These are phyloP conservation scores for Melanotaenia maccullochi DNA, from an alignment of 2,797 vertebrate genomes.

Conservation along the genomic window DNA sequence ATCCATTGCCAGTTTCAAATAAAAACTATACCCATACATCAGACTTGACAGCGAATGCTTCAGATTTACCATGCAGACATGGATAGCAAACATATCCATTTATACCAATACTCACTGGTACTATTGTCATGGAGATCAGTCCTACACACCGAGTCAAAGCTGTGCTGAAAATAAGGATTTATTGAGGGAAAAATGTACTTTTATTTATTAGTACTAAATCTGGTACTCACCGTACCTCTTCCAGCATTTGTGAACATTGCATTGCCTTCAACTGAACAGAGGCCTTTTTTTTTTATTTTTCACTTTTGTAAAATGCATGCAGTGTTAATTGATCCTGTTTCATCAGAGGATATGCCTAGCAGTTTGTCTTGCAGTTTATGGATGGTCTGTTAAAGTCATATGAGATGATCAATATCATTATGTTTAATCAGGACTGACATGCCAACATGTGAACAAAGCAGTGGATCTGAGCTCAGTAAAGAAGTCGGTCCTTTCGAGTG, in stretches of 20 bases:
- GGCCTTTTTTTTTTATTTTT: background rate
- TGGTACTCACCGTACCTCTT: no score
- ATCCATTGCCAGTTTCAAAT: background rate
- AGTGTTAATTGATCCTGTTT: background rate
- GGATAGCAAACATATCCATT: no score
- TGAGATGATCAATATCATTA: background rate
- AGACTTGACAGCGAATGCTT: background rate
- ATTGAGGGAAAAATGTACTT: background rate
- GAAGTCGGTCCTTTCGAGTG: conserved; percentile 85
- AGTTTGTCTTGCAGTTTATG: background rate
- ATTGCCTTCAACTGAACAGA: background rate
- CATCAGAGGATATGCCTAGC: background rate
- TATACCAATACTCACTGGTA: no score
- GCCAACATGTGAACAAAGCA: conserved; percentile 92
- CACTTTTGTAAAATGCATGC: background rate
- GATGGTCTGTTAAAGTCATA: background rate
- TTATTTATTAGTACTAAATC: background rate
- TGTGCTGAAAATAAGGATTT: background rate
- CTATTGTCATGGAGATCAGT: no score
- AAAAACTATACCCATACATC: background rate
- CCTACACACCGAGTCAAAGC: background rate
- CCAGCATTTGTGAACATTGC: background rate
- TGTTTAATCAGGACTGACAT: conserved; percentile 86
- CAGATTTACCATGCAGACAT: background rate
- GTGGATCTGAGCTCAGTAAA: conserved; percentile 94